Conservation (phyloP, 2,888 invertebrate species). For the Chelonus formosanus region DNA sequence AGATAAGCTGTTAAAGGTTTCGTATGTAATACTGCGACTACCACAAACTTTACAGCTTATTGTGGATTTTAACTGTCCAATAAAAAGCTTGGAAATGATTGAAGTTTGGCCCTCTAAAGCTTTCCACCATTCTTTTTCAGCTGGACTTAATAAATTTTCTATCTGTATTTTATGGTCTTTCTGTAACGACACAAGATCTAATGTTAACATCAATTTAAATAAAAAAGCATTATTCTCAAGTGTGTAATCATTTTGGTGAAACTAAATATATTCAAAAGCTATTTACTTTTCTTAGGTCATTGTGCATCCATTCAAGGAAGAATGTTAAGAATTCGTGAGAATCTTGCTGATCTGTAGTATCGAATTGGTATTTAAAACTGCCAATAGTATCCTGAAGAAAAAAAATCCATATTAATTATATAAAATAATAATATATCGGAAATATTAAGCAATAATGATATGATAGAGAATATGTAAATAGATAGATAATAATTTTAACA, state of each 20-base stretch:
- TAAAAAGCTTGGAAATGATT: conserved; percentile 73
- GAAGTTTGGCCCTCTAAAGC: conserved; percentile 57
- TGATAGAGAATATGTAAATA: too few species aligned
- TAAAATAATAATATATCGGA: too few species aligned
- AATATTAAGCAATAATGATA: too few species aligned
- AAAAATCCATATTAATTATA: conserved; percentile 1
- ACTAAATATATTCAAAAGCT: neutral
- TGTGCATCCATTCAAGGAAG: conserved; percentile 87
- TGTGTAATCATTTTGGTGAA: neutral
- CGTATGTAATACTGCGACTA: conserved; percentile 83
- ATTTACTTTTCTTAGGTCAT: conserved; percentile 77
- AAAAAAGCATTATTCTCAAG: neutral
- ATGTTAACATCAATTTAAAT: conserved; percentile 12
- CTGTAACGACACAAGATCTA: conserved; percentile 32
- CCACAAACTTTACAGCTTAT: conserved; percentile 79
- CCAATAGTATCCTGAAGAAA: conserved; percentile 74
- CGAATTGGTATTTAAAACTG: conserved; percentile 78
- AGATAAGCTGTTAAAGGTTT: conserved; percentile 86
- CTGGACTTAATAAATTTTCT: conserved; percentile 46
- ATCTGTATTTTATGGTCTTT: conserved; percentile 48
- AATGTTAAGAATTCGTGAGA: conserved; percentile 91
- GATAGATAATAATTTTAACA: conserved; percentile 2
- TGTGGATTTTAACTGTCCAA: conserved; percentile 86
- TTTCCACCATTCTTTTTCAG: conserved; percentile 62
- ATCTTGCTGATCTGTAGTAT: conserved; percentile 85